A percentile compares a stretch with the other conserved stretches of the same genome.
Conservation (phyloP, 2,113 vertebrate genomes). For the Tretioscincus oriximinensis region DNA sequence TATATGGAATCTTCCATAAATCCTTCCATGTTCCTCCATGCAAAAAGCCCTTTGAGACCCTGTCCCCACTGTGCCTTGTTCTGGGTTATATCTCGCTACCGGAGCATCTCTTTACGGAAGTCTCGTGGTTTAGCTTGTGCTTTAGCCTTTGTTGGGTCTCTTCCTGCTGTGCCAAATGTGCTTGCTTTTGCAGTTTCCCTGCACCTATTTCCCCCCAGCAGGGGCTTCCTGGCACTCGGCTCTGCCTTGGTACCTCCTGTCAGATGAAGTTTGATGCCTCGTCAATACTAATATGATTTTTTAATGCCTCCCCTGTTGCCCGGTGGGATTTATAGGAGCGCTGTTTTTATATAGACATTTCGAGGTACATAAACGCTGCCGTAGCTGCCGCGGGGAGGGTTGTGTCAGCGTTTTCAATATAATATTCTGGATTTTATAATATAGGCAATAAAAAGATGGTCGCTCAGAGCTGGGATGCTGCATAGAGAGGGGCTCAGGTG, state of each 20-base stretch:
- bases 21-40: too few species aligned
- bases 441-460: background rate
- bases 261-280: background rate
- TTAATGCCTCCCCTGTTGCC: constrained; percentile 8
- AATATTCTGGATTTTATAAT: constrained; percentile 13
- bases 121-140: background rate
- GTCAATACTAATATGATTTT: constrained; percentile 13
- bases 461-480: background rate
- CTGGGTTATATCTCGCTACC: background rate
- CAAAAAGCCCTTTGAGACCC: too few species aligned
- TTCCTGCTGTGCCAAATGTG: too few species aligned
- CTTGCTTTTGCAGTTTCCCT: background rate
- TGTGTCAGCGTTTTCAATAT: constrained; percentile 28
- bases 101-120: background rate
- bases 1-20: too few species aligned
- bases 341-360: constrained; percentile 21
- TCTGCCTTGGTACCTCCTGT: background rate
- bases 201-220: background rate
- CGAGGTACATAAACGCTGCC: constrained; percentile 22
- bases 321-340: constrained; percentile 18
- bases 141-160: background rate
- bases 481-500: too few species aligned
- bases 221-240: background rate
- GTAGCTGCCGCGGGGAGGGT: background rate
- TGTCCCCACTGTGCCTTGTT: background rate